Evolutionary conservation across 2,113 vertebrate species (phyloP).

Genomic region (Siphamia tubifer): DNA sequence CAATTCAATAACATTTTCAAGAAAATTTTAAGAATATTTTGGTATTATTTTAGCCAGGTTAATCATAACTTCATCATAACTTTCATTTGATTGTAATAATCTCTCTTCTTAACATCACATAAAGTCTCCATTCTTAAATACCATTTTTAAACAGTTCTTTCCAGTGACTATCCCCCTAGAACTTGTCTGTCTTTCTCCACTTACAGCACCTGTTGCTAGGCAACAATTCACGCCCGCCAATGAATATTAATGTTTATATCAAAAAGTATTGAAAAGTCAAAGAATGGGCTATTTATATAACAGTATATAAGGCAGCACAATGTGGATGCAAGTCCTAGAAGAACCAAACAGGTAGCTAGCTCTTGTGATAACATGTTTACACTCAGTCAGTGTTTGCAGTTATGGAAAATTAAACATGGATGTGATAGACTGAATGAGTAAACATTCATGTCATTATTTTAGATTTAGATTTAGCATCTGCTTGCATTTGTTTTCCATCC

Average conservation of each 20-base stretch:
- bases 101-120: background rate
- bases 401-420: background rate
- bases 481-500: conserved; percentile 4
- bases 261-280: conserved; percentile 12
- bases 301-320: background rate
- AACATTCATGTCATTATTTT: background rate
- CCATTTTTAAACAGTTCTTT: conserved; percentile 1
- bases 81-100: background rate
- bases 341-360: background rate
- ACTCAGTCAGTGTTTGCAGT: background rate
- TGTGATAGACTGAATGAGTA: background rate
- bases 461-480: conserved; percentile 11
- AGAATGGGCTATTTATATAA: conserved; percentile 21
- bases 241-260: conserved; percentile 9
- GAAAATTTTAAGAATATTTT: too few species aligned
- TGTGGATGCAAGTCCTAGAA: conserved; percentile 1
- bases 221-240: conserved; percentile 46
- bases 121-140: conserved; percentile 5
- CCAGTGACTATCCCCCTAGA: conserved; percentile 10
- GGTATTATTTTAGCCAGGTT: too few species aligned
- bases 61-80: too few species aligned
- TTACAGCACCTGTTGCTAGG: conserved; percentile 63
- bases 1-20: too few species aligned
- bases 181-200: conserved; percentile 39
- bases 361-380: background rate